These are phyloP conservation scores for Rambutsinella grinnellia DNA, from an alignment of 2,888 invertebrate species.

Conservation along the genomic window DNA sequence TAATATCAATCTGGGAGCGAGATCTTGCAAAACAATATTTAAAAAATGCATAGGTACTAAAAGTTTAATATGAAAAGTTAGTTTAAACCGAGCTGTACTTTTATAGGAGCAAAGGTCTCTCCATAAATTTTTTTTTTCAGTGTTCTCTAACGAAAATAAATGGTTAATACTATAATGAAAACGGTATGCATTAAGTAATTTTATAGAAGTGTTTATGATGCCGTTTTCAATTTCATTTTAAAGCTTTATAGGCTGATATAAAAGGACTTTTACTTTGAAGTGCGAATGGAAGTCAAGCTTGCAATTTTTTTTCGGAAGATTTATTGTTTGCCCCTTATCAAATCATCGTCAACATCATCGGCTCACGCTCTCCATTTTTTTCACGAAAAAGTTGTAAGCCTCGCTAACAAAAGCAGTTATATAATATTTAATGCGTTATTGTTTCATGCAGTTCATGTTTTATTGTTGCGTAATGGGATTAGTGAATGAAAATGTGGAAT, in stretches of 20 bases:
- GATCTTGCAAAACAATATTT: slow-evolving; percentile 26
- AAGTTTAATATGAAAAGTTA: no score
- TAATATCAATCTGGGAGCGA: slow-evolving; percentile 54
- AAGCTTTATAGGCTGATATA: background rate
- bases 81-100: no score
- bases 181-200: background rate
- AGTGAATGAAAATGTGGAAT: no score
- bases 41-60: no score
- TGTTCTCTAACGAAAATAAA: no score
- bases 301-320: background rate
- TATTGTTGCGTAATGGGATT: background rate
- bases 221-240: background rate
- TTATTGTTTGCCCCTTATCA: background rate
- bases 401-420: no score
- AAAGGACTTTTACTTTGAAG: background rate
- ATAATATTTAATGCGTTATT: no score
- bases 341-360: background rate
- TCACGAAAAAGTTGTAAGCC: background rate
- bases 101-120: no score
- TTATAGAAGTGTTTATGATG: background rate
- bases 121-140: no score
- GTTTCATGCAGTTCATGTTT: background rate
- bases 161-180: background rate
- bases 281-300: no score
- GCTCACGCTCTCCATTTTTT: background rate